These are phyloP conservation scores for Stichodactyla helianthus DNA, from an alignment of 64 coral and sea anemone species.

Conservation along the genomic window DNA sequence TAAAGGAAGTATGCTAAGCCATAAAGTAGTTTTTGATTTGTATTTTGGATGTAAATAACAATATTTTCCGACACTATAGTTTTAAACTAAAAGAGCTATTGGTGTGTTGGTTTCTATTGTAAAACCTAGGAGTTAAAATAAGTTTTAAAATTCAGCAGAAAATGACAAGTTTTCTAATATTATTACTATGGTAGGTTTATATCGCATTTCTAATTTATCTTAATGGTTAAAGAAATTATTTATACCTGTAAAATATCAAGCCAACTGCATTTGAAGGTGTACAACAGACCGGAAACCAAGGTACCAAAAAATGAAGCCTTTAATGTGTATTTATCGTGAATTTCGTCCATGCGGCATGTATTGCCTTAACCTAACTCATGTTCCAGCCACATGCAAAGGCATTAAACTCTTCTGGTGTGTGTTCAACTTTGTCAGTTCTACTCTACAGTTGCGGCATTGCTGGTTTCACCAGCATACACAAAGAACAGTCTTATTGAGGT, in stretches of 20 bases:
- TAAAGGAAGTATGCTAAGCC: neutral
- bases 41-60: neutral
- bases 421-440: neutral
- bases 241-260: conserved; percentile 5
- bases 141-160: neutral
- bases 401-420: conserved; percentile 6
- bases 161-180: neutral
- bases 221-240: conserved; percentile 5
- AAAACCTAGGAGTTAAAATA: too few species aligned
- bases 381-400: neutral
- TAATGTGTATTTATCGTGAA: neutral
- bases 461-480: conserved; percentile 1
- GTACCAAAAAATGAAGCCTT: neutral
- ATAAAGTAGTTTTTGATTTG: neutral
- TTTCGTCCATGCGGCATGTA: conserved; percentile 1
- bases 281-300: conserved; percentile 11
- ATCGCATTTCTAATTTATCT: neutral
- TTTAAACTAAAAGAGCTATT: too few species aligned
- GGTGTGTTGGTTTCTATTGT: too few species aligned
- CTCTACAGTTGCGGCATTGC: neutral
- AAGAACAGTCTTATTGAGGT: conserved; percentile 7
- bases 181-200: neutral
- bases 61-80: neutral
- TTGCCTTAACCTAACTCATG: conserved; percentile 9
- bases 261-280: neutral